Conservation (phyloP, 2,113 vertebrate genomes). For the Pluvianellus socialis region DNA sequence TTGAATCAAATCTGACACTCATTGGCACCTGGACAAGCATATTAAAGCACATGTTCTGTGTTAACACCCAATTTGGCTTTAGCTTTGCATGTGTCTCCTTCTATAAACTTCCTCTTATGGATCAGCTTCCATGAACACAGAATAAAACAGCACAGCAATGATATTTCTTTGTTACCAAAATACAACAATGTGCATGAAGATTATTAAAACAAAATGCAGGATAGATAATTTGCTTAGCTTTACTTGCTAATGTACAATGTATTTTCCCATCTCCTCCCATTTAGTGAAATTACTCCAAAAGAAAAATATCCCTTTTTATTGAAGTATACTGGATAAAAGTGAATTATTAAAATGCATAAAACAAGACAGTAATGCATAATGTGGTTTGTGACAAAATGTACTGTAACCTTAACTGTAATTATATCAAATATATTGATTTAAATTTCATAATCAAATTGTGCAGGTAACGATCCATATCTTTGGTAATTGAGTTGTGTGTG, state of each 20-base stretch:
- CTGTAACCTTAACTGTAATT: slow-evolving; percentile 75
- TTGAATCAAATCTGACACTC: neutral
- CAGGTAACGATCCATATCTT: slow-evolving; percentile 72
- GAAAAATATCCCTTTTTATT: slow-evolving; percentile 66
- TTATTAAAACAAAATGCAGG: slow-evolving; percentile 48
- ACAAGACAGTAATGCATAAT: slow-evolving; percentile 64
- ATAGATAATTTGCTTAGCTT: slow-evolving; percentile 43
- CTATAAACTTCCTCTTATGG: neutral
- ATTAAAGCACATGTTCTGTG: neutral
- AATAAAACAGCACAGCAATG: neutral
- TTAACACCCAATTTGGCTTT: slow-evolving; percentile 11
- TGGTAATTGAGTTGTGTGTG: slow-evolving; percentile 74
- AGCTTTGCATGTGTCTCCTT: neutral
- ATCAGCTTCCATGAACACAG: neutral
- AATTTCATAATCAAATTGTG: slow-evolving; percentile 72
- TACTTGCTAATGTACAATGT: slow-evolving; percentile 53
- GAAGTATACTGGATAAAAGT: slow-evolving; percentile 55
- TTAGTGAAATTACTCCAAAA: slow-evolving; percentile 68
- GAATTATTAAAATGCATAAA: slow-evolving; percentile 70
- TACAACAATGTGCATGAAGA: neutral
- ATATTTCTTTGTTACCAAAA: neutral
- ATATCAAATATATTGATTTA: slow-evolving; percentile 75
- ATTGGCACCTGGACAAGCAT: neutral
- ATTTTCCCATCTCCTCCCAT: slow-evolving; percentile 50
- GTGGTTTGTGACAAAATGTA: slow-evolving; percentile 68